These are phyloP conservation scores for Phataginus tetradactyla DNA, from an alignment of 2,797 vertebrate genomes.

Conservation along the genomic window DNA sequence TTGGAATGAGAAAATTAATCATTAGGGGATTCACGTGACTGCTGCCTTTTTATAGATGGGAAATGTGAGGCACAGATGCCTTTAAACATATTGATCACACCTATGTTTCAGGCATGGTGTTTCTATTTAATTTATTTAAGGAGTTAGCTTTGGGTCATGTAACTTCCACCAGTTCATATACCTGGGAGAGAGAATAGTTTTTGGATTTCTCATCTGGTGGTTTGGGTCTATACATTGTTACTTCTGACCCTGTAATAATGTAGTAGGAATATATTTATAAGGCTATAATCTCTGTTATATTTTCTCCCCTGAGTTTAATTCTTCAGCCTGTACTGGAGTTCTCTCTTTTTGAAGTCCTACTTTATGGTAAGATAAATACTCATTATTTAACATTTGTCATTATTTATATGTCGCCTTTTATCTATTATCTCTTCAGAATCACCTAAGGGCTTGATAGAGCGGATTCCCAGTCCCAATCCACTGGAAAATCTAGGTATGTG, in stretches of 20 bases:
- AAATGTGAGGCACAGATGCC: not conserved
- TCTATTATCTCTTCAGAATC: constrained; percentile 20
- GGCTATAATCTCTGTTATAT: not conserved
- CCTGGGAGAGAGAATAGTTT: not conserved
- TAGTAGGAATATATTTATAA: not conserved
- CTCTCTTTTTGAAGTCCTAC: not conserved
- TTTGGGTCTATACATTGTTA: not conserved
- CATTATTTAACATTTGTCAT: not conserved
- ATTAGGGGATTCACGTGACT: not conserved
- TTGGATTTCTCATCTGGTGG: not conserved
- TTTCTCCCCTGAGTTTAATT: not conserved
- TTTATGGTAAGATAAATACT: not conserved
- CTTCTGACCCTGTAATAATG: not conserved
- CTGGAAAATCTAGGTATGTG: not conserved
- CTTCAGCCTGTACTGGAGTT: not conserved
- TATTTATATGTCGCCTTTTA: not conserved
- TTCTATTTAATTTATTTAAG: not conserved
- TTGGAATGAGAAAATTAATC: not conserved
- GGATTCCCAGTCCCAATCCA: not conserved
- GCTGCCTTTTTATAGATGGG: not conserved
- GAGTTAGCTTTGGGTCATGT: not conserved
- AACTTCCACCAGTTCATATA: not conserved
- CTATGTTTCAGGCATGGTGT: not conserved
- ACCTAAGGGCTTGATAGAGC: not conserved
- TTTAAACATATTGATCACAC: not conserved